Percentiles rank a stretch among this genome's conserved stretches.
Evolutionary conservation across 2,888 invertebrate species (phyloP).

Genomic region (Shargacucullia verbasci): DNA sequence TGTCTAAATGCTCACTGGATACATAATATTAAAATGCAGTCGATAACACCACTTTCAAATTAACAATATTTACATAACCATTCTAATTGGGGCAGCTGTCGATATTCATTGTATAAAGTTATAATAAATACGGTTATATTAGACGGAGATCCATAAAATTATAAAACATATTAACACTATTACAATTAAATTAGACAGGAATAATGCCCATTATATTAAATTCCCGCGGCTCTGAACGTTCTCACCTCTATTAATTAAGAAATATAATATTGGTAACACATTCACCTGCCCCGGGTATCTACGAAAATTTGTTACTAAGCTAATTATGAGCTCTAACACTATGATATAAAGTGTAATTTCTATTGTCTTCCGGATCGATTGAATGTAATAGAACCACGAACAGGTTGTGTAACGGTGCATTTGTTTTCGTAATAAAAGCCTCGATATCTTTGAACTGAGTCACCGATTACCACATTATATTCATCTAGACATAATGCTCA

Average conservation of each 20-base stretch:
- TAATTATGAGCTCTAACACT: constrained; percentile 51
- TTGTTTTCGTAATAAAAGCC: constrained; percentile 81
- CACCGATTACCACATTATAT: constrained; percentile 83
- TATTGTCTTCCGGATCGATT: constrained; percentile 37
- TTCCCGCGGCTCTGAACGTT: constrained; percentile 62
- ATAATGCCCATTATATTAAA: constrained; percentile 60
- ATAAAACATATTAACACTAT: constrained; percentile 38
- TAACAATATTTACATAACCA: constrained; percentile 45
- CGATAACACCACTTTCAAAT: constrained; percentile 43
- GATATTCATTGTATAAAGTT: constrained; percentile 35
- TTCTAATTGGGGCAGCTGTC: constrained; percentile 44
- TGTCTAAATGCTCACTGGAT: neutral
- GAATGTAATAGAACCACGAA: constrained; percentile 62
- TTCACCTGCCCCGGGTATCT: constrained; percentile 78
- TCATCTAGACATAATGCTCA: constrained; percentile 81
- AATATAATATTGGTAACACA: constrained; percentile 74
- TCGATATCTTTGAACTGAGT: constrained; percentile 76
- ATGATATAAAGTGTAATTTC: constrained; percentile 56
- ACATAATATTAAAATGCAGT: constrained; percentile 14
- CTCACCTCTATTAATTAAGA: constrained; percentile 78
- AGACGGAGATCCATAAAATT: constrained; percentile 37
- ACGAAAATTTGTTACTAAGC: constrained; percentile 8
- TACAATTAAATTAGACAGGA: constrained; percentile 52
- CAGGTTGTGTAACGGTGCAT: constrained; percentile 79
- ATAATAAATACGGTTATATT: constrained; percentile 31